Percentiles rank a stretch among this genome's conserved stretches.
These are phyloP conservation scores for Euura lappo DNA, from an alignment of 1,140 invertebrate genomes.

Conservation along the genomic window DNA sequence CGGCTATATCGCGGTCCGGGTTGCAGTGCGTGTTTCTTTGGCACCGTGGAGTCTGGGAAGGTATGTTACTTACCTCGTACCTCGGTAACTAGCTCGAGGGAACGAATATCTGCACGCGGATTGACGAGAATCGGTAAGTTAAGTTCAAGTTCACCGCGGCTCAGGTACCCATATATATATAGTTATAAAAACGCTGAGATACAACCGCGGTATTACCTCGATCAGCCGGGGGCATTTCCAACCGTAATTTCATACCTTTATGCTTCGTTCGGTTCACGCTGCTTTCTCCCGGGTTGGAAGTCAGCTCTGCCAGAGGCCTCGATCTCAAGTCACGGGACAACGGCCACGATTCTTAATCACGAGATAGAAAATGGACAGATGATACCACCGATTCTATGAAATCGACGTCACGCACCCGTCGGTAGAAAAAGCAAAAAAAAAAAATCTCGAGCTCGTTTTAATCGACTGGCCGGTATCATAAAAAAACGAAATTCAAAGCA, in stretches of 20 bases:
- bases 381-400: too few species aligned
- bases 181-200: too few species aligned
- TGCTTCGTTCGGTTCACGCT: conserved; percentile 2
- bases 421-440: neutral
- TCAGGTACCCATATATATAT: too few species aligned
- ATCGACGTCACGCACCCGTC: neutral
- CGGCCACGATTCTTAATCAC: neutral
- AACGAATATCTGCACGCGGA: neutral
- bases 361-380: neutral
- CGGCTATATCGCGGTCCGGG: neutral
- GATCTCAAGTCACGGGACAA: neutral
- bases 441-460: too few species aligned
- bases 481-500: too few species aligned
- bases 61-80: neutral
- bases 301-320: neutral
- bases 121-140: neutral
- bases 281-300: neutral
- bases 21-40: neutral
- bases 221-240: conserved; percentile 2
- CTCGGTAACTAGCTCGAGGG: neutral
- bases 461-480: too few species aligned
- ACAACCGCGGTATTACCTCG: neutral
- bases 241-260: neutral
- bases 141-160: neutral
- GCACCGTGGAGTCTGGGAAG: neutral